These are phyloP conservation scores for Brachyhypopomus gauderio DNA, from an alignment of 2,113 vertebrate genomes.

Conservation along the genomic window DNA sequence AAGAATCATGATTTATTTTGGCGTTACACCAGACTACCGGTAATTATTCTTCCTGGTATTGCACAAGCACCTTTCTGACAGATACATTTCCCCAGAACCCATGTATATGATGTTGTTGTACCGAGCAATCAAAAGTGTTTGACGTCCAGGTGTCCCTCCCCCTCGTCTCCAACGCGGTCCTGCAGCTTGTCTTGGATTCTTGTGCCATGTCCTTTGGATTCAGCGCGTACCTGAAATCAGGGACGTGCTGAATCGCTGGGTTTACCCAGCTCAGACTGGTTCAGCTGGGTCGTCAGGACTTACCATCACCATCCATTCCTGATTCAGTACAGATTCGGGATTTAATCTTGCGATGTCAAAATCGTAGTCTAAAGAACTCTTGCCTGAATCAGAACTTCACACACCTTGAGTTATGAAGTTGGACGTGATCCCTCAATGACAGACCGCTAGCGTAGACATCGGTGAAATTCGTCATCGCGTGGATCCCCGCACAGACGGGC, in stretches of 20 bases:
- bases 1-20: background rate
- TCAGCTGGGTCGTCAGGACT: too few relatives aligned
- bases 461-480: too few relatives aligned
- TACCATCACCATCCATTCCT: too few relatives aligned
- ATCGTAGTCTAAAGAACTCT: background rate
- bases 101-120: background rate
- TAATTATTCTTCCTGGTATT: background rate
- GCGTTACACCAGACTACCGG: background rate
- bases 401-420: background rate
- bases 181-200: background rate
- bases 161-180: background rate
- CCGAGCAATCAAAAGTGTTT: background rate
- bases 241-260: too few relatives aligned
- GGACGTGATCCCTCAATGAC: background rate
- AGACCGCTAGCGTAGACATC: background rate
- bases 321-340: too few relatives aligned
- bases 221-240: background rate
- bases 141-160: background rate
- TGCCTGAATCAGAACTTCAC: background rate
- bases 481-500: too few relatives aligned
- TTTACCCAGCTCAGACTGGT: too few relatives aligned
- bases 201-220: background rate
- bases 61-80: conserved; percentile 1
- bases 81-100: conserved; percentile 10
- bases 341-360: too few relatives aligned